These are phyloP conservation scores for Pediacus dermestoides DNA, from an alignment of 2,888 invertebrate species.

Conservation along the genomic window DNA sequence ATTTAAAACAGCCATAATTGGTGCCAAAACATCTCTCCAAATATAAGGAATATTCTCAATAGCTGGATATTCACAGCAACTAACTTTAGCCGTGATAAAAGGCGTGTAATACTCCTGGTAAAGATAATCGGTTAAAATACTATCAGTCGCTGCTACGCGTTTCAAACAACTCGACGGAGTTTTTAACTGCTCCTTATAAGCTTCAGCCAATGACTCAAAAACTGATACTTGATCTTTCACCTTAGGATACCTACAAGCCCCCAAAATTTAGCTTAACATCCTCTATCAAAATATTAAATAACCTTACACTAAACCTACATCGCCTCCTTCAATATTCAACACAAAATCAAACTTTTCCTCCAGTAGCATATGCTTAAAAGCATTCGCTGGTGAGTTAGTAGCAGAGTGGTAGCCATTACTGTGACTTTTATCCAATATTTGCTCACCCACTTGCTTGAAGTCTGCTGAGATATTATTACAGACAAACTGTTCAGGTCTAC, in stretches of 20 bases:
- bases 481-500: slow-evolving; percentile 33
- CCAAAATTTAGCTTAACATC: slow-evolving; percentile 1
- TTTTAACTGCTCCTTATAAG: slow-evolving; percentile 50
- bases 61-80: slow-evolving; percentile 79
- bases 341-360: slow-evolving; percentile 68
- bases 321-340: slow-evolving; percentile 72
- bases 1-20: slow-evolving; percentile 61
- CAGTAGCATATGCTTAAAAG: slow-evolving; percentile 63
- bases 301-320: slow-evolving; percentile 57
- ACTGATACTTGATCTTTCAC: slow-evolving; percentile 37
- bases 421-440: slow-evolving; percentile 53
- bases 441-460: slow-evolving; percentile 63
- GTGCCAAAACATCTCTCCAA: slow-evolving; percentile 67
- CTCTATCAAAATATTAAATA: no score
- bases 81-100: slow-evolving; percentile 67
- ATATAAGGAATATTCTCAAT: slow-evolving; percentile 63
- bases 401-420: slow-evolving; percentile 45
- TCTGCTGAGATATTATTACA: slow-evolving; percentile 49
- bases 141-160: slow-evolving; percentile 46
- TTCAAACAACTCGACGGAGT: slow-evolving; percentile 44
- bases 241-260: slow-evolving; percentile 39
- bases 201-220: slow-evolving; percentile 53
- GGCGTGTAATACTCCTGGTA: slow-evolving; percentile 63
- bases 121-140: slow-evolving; percentile 57
- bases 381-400: slow-evolving; percentile 52